Evolutionary conservation across 2,888 invertebrate species (phyloP).

Genomic region (Dasysyrphus tricinctus): DNA sequence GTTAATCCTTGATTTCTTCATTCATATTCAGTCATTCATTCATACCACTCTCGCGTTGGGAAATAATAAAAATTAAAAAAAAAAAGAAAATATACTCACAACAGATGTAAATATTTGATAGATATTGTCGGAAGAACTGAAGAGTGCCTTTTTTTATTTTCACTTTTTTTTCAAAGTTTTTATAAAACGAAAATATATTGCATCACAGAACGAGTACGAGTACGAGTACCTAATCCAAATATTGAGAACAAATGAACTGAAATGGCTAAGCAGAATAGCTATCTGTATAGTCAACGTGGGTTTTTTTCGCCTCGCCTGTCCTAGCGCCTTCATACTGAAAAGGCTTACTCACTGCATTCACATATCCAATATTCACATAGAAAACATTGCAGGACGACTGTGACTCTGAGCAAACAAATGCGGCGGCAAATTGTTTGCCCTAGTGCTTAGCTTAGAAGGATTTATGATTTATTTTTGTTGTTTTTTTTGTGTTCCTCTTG

Average conservation of each 20-base stretch:
- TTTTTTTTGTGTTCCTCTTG: conserved; percentile 45
- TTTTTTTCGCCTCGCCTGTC: conserved; percentile 2
- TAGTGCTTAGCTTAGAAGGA: conserved; percentile 66
- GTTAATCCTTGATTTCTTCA: conserved; percentile 66
- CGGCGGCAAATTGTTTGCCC: conserved; percentile 65
- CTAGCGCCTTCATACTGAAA: conserved; percentile 48
- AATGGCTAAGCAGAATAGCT: conserved; percentile 54
- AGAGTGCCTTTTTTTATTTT: conserved; percentile 22
- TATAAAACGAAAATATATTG: neutral
- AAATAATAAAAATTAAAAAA: conserved; percentile 44
- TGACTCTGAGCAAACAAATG: conserved; percentile 45
- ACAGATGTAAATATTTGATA: conserved; percentile 71
- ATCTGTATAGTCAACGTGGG: neutral
- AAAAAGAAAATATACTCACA: conserved; percentile 40
- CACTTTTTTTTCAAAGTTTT: conserved; percentile 30
- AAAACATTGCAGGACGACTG: conserved; percentile 24
- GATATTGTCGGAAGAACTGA: conserved; percentile 29
- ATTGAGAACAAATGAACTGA: conserved; percentile 69
- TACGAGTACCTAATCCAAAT: conserved; percentile 56
- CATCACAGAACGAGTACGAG: neutral
- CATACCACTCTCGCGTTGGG: conserved; percentile 40
- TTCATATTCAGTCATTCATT: conserved; percentile 35
- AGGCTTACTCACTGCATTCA: conserved; percentile 30
- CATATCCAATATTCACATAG: neutral
- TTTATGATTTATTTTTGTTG: conserved; percentile 69